phyloP scores from a whole-genome alignment of 2,113 vertebrate genomes.

The Ondatra zibethicus region DNA sequence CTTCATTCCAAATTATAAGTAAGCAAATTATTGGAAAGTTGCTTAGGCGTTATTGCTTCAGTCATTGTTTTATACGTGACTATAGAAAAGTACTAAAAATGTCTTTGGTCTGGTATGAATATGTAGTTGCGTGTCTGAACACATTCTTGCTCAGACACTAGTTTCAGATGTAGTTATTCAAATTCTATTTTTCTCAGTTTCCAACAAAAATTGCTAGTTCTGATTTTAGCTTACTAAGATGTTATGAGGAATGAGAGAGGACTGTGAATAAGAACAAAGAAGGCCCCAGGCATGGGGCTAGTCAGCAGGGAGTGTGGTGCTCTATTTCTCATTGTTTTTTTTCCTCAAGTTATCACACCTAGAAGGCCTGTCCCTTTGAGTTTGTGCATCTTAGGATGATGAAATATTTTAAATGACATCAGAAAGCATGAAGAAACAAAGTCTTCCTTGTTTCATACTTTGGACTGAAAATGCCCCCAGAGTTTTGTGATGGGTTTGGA shows the following conservation, averaged over 20 bases:
- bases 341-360: background rate
- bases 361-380: background rate
- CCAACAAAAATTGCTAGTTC: background rate
- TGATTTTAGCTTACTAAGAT: background rate
- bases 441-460: background rate
- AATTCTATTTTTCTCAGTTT: background rate
- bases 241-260: background rate
- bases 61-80: background rate
- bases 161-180: background rate
- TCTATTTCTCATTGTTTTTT: background rate
- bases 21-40: background rate
- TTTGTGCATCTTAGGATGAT: background rate
- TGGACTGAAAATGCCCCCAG: background rate
- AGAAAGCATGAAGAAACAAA: background rate
- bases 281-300: background rate
- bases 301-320: background rate
- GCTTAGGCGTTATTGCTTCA: background rate
- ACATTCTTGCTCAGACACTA: background rate
- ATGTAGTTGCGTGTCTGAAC: background rate
- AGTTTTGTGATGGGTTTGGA: background rate
- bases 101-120: background rate
- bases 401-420: conserved; percentile 24
- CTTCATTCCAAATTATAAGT: conserved; percentile 32
- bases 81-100: background rate
- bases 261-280: background rate